Conservation (phyloP, 2,797 vertebrate species). For the Aphelocoma californica region DNA sequence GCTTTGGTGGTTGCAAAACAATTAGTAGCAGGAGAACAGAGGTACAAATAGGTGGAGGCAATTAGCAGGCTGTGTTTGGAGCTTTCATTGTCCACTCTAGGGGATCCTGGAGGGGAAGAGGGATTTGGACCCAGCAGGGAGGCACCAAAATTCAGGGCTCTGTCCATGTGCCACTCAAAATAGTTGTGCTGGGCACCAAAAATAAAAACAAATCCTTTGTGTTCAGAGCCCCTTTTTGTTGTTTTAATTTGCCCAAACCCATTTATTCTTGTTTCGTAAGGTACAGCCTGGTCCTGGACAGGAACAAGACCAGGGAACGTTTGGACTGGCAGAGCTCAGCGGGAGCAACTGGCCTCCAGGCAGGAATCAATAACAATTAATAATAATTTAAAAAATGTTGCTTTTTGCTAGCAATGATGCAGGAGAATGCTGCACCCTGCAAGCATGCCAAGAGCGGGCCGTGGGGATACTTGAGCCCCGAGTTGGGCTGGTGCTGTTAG, state of each 20-base stretch:
- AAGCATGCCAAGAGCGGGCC: rapidly evolving
- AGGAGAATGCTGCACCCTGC: neutral
- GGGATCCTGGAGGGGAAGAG: neutral
- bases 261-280: neutral
- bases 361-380: neutral
- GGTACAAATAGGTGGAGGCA: neutral
- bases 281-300: neutral
- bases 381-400: neutral
- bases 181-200: neutral
- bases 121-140: neutral
- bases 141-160: neutral
- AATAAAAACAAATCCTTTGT: neutral
- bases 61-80: neutral
- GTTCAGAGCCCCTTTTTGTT: neutral
- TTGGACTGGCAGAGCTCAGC: neutral
- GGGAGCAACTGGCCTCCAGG: neutral
- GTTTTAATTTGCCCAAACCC: neutral
- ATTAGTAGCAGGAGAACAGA: neutral
- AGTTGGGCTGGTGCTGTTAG: neutral
- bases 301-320: neutral
- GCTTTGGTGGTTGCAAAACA: neutral
- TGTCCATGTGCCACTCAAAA: neutral
- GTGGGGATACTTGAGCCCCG: rapidly evolving
- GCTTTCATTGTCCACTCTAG: neutral
- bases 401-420: neutral